phyloP scores from a whole-genome alignment of 2,113 vertebrate genomes.

The Coregonus clupeaformis region DNA sequence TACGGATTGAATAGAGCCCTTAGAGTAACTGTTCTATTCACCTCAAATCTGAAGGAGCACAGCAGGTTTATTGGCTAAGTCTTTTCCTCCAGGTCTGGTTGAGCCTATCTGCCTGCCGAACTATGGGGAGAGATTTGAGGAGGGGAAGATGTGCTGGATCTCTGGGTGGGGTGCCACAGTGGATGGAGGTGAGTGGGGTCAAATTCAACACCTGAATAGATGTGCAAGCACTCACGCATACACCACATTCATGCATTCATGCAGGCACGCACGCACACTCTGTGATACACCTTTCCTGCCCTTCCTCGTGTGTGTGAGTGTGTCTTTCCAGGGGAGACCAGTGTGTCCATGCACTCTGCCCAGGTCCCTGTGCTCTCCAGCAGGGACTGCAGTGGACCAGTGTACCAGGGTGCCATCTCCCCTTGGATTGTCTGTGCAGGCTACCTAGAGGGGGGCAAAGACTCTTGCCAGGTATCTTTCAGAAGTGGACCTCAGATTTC shows the following conservation, averaged over 20 bases:
- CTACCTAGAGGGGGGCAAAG: conserved; percentile 78
- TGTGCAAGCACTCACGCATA: not conserved
- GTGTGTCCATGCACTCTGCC: conserved; percentile 73
- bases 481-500: too few species aligned
- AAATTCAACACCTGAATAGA: not conserved
- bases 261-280: not conserved
- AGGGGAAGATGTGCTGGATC: conserved; percentile 53
- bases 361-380: conserved; percentile 80
- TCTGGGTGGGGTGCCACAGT: conserved; percentile 58
- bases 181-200: conserved; percentile 29
- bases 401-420: conserved; percentile 77
- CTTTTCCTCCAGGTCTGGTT: conserved; percentile 27
- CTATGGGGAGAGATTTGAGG: conserved; percentile 37
- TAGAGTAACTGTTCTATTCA: too few species aligned
- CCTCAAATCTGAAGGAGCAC: too few species aligned
- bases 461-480: conserved; percentile 81
- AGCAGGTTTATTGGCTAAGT: not conserved
- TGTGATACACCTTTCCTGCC: not conserved
- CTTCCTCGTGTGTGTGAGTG: conserved; percentile 1
- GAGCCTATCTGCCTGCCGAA: conserved; percentile 55
- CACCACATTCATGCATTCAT: not conserved
- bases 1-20: too few species aligned
- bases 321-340: conserved; percentile 44
- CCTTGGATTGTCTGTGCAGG: conserved; percentile 83
- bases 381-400: conserved; percentile 24